phyloP scores from a whole-genome alignment of 2,888 invertebrate species.

The Pheosia tremula region DNA sequence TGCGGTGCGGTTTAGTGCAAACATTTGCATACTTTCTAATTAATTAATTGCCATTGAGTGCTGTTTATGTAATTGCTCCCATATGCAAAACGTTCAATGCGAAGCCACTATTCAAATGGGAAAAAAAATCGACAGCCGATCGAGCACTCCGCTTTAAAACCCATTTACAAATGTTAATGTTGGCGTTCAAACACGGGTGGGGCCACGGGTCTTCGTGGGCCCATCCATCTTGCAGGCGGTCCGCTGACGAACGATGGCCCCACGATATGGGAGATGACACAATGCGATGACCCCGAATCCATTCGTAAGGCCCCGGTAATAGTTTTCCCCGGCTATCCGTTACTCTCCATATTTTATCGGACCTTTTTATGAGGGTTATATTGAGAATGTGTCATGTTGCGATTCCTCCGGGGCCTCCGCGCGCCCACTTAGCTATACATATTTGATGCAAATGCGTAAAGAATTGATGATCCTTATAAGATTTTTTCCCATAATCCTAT shows the following conservation, averaged over 20 bases:
- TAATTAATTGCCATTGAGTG: slow-evolving; percentile 39
- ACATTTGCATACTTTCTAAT: slow-evolving; percentile 45
- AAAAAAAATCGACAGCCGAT: slow-evolving; percentile 4
- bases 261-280: slow-evolving; percentile 75
- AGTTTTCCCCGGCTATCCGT: slow-evolving; percentile 65
- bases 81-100: slow-evolving; percentile 13
- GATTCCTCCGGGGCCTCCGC: slow-evolving; percentile 53
- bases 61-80: slow-evolving; percentile 32
- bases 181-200: slow-evolving; percentile 43
- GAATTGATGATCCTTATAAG: slow-evolving; percentile 68
- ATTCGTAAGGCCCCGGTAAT: slow-evolving; percentile 67
- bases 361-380: slow-evolving; percentile 73
- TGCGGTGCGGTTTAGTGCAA: slow-evolving; percentile 39
- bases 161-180: slow-evolving; percentile 68
- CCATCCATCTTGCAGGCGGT: slow-evolving; percentile 67
- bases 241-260: slow-evolving; percentile 68
- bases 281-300: slow-evolving; percentile 77
- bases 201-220: slow-evolving; percentile 35
- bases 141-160: slow-evolving; percentile 55
- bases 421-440: slow-evolving; percentile 62
- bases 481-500: slow-evolving; percentile 60
- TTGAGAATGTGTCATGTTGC: slow-evolving; percentile 67
- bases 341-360: slow-evolving; percentile 74
- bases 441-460: slow-evolving; percentile 70
- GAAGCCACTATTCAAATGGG: not conserved